Evolutionary conservation across 2,113 vertebrate genomes (phyloP), one percentile per base, ranked within the genome.

Genomic region (Lota lota): DNA sequence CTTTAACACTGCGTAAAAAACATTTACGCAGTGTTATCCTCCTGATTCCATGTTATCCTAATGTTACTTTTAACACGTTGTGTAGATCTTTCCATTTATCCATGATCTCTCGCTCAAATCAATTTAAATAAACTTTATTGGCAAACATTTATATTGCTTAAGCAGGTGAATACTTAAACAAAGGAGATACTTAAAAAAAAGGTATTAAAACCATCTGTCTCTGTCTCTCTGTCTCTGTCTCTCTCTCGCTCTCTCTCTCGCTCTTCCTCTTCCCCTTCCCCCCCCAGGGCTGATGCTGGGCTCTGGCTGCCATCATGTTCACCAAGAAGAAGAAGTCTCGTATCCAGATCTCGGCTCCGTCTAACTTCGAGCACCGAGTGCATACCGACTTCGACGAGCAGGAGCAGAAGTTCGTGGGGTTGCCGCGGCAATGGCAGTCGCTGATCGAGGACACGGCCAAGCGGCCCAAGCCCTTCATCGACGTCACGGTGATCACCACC

Each of bases 321-420:
- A 91, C 89, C 76, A 97, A 93, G 70, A 93, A 97, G 91, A 97
- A 95, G 89, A 99, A 99, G 83, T 94, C 94, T 68, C 93, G 95
- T 0, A 80, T 98, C 1, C 95, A 97, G 89, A 99, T 99, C 85
- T 99, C 97, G 0, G 95, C 94, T 0, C 97, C 97, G 0, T 98
- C 94, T 24, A 98, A 99, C 86, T 99, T 99, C 0, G 96, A 99
- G 88, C 97, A 99, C 78, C 95, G 97, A 0, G 97, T 98, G 2
- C 97, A 98, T 80, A 97, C 97, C 0, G 97, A 97, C 21, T 99
- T 96, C 0, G 96, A 98, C 70, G 86, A 94, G 66, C 91, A 93
- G 1, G 95, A 98, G 84, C 97, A 98, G 91, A 95, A 94, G 76
- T 99, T 99, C 74, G 97, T 95, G 0, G 97, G 97, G 11, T 87